phyloP scores from a whole-genome alignment of 2,888 invertebrate genomes.

The Proisotoma minuta region DNA sequence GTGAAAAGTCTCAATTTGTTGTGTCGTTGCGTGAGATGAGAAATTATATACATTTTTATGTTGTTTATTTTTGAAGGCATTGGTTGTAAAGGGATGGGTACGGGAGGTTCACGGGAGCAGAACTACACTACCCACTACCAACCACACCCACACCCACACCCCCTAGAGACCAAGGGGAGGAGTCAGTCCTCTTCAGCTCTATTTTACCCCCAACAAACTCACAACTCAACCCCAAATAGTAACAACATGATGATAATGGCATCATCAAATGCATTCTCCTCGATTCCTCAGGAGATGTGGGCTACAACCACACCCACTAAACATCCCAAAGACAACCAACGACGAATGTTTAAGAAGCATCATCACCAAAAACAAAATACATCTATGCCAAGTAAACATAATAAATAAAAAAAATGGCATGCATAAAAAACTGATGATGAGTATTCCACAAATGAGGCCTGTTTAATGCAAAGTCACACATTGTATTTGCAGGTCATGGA shows the following conservation, averaged over 20 bases:
- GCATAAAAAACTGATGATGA: too few relatives aligned
- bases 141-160: background rate
- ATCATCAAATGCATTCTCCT: constrained; percentile 29
- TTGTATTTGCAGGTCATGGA: constrained; percentile 15
- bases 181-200: too few relatives aligned
- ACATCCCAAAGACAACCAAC: constrained; percentile 18
- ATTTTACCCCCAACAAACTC: constrained; percentile 11
- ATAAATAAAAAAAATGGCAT: too few relatives aligned
- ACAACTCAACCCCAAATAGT: constrained; percentile 34
- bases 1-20: too few relatives aligned
- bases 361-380: constrained; percentile 45
- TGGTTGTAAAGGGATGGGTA: too few relatives aligned
- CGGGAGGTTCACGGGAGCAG: constrained; percentile 45
- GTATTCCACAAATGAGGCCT: too few relatives aligned
- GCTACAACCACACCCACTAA: constrained; percentile 21
- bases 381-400: too few relatives aligned
- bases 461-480: constrained; percentile 39
- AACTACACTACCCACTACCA: constrained; percentile 44
- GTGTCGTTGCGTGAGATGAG: too few relatives aligned
- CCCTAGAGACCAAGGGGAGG: too few relatives aligned
- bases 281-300: too few relatives aligned
- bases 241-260: constrained; percentile 23
- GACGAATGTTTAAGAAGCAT: constrained; percentile 40
- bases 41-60: too few relatives aligned
- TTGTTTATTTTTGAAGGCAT: too few relatives aligned